Conservation (phyloP, 2,113 vertebrate species). For the Ahaetulla prasina region DNA sequence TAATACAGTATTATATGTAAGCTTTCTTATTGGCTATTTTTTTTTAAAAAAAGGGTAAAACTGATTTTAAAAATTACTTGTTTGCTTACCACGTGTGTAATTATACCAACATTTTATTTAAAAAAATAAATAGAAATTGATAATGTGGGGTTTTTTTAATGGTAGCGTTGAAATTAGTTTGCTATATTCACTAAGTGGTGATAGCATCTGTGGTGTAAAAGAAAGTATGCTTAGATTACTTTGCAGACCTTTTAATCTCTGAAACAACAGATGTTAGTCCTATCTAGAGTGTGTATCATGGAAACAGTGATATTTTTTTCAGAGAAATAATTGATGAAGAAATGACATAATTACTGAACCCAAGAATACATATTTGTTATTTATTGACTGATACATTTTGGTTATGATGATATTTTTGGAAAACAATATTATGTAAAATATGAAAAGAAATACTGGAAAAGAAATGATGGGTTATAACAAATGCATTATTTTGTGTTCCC, state of each 20-base stretch:
- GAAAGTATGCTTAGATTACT: slow-evolving; percentile 50
- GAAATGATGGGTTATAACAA: background rate
- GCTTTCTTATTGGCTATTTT: background rate
- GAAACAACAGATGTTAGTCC: slow-evolving; percentile 76
- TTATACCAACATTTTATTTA: background rate
- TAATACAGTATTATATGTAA: background rate
- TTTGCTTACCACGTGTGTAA: background rate
- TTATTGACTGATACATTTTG: slow-evolving; percentile 54
- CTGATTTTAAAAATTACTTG: background rate
- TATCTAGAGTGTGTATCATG: slow-evolving; percentile 67
- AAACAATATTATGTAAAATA: slow-evolving; percentile 4
- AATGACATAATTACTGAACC: slow-evolving; percentile 64
- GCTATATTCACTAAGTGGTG: slow-evolving; percentile 12
- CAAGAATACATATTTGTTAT: slow-evolving; percentile 57
- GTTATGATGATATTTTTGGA: slow-evolving; percentile 43
- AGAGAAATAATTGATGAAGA: slow-evolving; percentile 69
- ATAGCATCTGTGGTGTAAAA: slow-evolving; percentile 4
- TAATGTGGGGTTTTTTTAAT: background rate
- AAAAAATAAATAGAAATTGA: background rate
- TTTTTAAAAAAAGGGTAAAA: background rate
- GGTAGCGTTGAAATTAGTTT: slow-evolving; percentile 20
- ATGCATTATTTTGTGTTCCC: background rate
- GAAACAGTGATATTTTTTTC: slow-evolving; percentile 70
- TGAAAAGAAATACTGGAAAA: background rate
- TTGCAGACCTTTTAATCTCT: slow-evolving; percentile 58